Evolutionary conservation across 2,797 vertebrate species (phyloP), one percentile per base, ranked within the genome.

Genomic region (Enteromius fasciolatus): DNA sequence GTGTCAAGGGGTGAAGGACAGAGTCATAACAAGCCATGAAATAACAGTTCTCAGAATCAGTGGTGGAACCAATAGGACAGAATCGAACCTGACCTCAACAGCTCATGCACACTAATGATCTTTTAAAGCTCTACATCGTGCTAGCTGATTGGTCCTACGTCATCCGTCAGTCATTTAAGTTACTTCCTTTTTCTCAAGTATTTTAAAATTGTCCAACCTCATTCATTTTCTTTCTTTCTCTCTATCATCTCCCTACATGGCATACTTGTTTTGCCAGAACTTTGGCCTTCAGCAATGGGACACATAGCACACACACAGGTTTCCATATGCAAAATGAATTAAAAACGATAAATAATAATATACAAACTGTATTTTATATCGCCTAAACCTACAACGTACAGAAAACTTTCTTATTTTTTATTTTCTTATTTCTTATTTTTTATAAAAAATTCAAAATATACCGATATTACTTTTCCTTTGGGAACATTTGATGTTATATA

Each of bases 1-100:
- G 15, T 74, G 69, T 18, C 72, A 64, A 75, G 57, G 48, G 54
- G 61, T 76, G 80, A 82, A 82, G 80, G 80, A 82, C 80, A 23
- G 63, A 82, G 72, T 82, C 61, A 82, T 54, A 82, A 82, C 54
- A 68, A 74, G 10, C 31, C 36, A 36, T 44, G 36, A 75, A 76
- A 82, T 73, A 52, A 52, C 59, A 50, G 8, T 36, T 75, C 28
- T 66, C 31, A 54, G 68, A 50, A 48, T 31, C 23, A 46, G 3
- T 31, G 25, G 41, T 63, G 79, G 54, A 72, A 63, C 20, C 57
- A 46, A 33, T 46, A 44, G 70, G n/a, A 25, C 57, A 6, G 46
- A 81, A 52, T 82, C 61, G n/a, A 76, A 44, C 33, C 12, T 44
- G 46, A 75, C 4, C 59, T 81, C 23, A 28, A 48, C 54, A 59